These are phyloP conservation scores for Macropus fuliginosus DNA, from an alignment of 2,797 vertebrate genomes.

Conservation along the genomic window DNA sequence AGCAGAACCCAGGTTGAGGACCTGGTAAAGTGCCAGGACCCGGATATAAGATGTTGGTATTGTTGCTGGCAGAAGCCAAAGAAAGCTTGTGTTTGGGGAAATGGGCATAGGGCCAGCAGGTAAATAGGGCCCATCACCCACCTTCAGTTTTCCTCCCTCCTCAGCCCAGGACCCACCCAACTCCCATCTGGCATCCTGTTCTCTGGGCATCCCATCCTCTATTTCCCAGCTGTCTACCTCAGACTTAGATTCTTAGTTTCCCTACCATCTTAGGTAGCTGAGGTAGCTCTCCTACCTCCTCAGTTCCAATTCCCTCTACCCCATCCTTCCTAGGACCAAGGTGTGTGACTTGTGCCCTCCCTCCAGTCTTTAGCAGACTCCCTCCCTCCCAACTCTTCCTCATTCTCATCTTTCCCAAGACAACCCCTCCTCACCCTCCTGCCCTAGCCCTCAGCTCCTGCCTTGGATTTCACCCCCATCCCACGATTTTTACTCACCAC, in stretches of 20 bases:
- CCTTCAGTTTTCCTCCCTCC: neutral
- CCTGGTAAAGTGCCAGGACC: constrained; percentile 43
- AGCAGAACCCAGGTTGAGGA: neutral
- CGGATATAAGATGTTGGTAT: constrained; percentile 44
- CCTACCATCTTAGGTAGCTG: constrained; percentile 28
- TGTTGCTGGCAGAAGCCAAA: constrained; percentile 58
- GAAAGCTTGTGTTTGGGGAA: constrained; percentile 16
- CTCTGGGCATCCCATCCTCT: neutral
- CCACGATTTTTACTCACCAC: neutral
- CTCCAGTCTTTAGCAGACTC: constrained; percentile 30
- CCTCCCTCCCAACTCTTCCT: neutral
- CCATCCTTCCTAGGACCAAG: neutral
- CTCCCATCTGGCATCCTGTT: neutral
- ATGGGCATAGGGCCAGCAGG: neutral
- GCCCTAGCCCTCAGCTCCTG: neutral
- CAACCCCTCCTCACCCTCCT: neutral
- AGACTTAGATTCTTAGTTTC: neutral
- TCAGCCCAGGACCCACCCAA: neutral
- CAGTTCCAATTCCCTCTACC: constrained; percentile 53
- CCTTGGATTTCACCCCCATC: neutral
- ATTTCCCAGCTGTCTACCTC: constrained; percentile 69
- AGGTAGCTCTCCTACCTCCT: neutral
- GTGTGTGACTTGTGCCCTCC: neutral
- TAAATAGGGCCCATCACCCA: constrained; percentile 42
- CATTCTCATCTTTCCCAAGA: neutral